Evolutionary conservation across 2,113 vertebrate species (phyloP), one percentile per base, ranked within the genome.

Genomic region (Perca fluviatilis): DNA sequence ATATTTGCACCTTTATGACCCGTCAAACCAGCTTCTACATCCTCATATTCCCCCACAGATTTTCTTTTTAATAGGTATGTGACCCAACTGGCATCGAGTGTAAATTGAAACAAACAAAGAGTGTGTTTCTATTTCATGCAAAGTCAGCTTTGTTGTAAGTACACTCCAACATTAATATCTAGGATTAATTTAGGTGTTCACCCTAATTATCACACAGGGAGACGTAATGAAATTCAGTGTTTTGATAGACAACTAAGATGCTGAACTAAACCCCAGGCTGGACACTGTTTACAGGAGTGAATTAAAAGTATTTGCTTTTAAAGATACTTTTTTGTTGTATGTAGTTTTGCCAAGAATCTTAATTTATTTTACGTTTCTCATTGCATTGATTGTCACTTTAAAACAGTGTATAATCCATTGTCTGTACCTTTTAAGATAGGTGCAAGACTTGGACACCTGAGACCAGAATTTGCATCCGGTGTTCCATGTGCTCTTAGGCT

Each of bases 161-260:
- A 10, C 33, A 13, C 49, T 43, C 18, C 1, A 4, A 74, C 63
- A 30, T 66, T 53, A 76, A 69, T 73, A 63, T 76, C 30, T 23
- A 23, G 62, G 72, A 76, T 83, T 79, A 75, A 75, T 16, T 61
- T 23, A 3, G 53, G 51, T 72, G 74, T 51, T 74, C 71, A 27
- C 60, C 62, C 56, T 72, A 43, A 68, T 68, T 82, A 76, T 79
- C 64, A 64, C 72, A 82, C 43, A 18, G 64, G 64, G 69, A 77
- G 57, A 36, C n/a, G 36, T 74, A 47, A 77, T 80, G 16, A 64
- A 69, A 74, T 9, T 58, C 33, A 53, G 63, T 25, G 49, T 56
- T 73, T 67, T 58, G 79, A 66, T 40, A 30, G 43, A 83, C 58
- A 62, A 77, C 62, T 69, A 65, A 60, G 21, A 47, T 27, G 40